Evolutionary conservation across 2,113 vertebrate genomes (phyloP).

Genomic region (Eurystomus gularis): DNA sequence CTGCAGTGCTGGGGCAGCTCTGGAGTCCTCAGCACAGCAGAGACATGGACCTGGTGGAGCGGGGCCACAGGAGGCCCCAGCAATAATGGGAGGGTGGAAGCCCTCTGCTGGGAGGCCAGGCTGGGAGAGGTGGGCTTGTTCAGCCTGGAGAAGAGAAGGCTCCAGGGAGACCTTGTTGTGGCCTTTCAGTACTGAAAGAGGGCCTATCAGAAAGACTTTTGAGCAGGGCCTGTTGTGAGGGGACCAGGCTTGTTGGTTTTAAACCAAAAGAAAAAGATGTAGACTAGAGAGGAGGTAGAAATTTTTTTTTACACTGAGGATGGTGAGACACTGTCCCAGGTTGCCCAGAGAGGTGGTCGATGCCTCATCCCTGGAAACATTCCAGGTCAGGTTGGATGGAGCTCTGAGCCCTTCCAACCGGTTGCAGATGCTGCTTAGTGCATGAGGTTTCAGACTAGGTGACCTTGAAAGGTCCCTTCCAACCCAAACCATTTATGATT

Average conservation of each 20-base stretch:
- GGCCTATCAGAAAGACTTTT: no score
- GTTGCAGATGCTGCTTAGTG: no score
- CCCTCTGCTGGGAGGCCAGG: no score
- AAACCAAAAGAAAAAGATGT: not conserved
- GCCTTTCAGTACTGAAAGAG: no score
- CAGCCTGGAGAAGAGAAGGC: not conserved
- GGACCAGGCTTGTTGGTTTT: not conserved
- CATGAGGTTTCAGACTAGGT: no score
- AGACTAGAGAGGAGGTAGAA: not conserved
- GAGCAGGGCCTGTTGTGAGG: not conserved
- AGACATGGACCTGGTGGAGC: no score
- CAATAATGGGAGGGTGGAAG: no score
- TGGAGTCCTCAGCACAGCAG: not conserved
- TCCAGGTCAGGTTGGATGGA: no score
- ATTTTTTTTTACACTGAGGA: not conserved
- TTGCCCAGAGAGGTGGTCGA: not conserved
- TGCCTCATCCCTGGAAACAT: not conserved
- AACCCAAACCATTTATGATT: no score
- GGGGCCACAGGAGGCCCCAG: no score
- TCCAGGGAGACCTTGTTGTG: not conserved
- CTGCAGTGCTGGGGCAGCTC: not conserved
- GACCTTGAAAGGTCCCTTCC: not conserved
- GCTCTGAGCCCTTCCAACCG: no score
- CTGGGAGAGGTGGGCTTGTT: not conserved
- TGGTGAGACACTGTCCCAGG: not conserved